Evolutionary conservation across 23 tunicate species (phyloP).

Genomic region (Corella eumyota): DNA sequence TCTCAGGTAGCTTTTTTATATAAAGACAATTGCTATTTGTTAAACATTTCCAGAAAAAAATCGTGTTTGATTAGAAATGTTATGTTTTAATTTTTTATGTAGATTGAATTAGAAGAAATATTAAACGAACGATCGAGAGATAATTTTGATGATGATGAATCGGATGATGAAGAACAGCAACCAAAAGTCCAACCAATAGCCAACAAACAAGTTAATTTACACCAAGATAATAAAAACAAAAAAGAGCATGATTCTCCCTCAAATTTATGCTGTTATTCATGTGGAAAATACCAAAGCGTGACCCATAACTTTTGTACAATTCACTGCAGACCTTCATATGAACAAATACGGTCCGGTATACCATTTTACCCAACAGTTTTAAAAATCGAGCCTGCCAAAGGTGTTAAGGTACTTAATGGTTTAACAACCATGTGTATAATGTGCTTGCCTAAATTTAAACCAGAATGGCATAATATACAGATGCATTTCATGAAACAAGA

Average conservation of each 20-base stretch:
- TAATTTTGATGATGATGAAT: constrained; percentile 16
- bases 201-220: neutral
- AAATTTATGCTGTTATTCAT: constrained; percentile 25
- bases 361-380: constrained; percentile 47
- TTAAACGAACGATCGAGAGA: constrained; percentile 69
- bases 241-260: neutral
- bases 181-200: neutral
- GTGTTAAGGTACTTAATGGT: constrained; percentile 19
- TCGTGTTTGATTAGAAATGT: neutral
- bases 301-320: constrained; percentile 17
- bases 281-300: constrained; percentile 16
- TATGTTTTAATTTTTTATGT: neutral
- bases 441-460: constrained; percentile 40
- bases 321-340: constrained; percentile 50
- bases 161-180: constrained; percentile 22
- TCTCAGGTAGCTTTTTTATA: constrained; percentile 49
- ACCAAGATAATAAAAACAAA: neutral
- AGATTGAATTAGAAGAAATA: constrained; percentile 92
- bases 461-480: constrained; percentile 53
- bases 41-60: neutral
- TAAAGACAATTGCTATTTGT: neutral
- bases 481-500: constrained; percentile 23
- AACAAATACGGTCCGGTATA: constrained; percentile 52
- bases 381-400: neutral
- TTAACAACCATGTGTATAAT: constrained; percentile 39